Base-by-base conservation (phyloP, 2,113 vertebrate species). In the Carettochelys insculpta region DNA sequence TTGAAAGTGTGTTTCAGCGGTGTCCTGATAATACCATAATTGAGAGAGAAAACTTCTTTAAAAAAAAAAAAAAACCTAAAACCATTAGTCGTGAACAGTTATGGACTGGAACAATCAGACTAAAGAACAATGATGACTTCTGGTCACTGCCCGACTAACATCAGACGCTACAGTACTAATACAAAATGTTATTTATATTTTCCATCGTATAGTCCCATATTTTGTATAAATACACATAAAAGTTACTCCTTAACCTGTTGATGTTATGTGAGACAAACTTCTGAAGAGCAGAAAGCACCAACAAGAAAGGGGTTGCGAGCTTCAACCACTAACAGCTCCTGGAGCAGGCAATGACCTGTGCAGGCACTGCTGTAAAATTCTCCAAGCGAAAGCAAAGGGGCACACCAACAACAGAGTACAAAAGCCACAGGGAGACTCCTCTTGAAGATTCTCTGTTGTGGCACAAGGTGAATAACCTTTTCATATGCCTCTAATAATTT, bases 71-170 rank as follows among this genome's bases (percentile, higher is more conserved):
- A 50, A 80, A 95, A 94, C 87, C 94, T 79, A 93, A 85, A 96
- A 92, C 56, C 86, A 93, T 91, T 93, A 89, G 76, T 75, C 89
- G 78, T 91, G 89, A 92, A 93, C 38, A 96, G 92, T 91, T 92
- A 73, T 86, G 94, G n/a, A 65, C n/a, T 34, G 19, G n/a, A 65
- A 65, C 34, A 19, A n/a, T 38, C 19, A 38, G 34, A 68, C 17
- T 68, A 68, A n/a, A 19, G 34, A 68, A 38, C 61, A 68, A 68
- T 38, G 61, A 68, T 38, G 54, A 58, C 54, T 65, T 65, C 68
- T 43, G 68, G 25, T 41, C 41, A 43, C 22, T 73, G 68, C 25
- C 38, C 25, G 5, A 65, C 24, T 43, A 24, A 11, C 38, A 73
- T 73, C 38, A 45, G 45, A 75, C 45, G 41, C 41, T 41, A 45